Evolutionary conservation across 2,888 invertebrate genomes (phyloP).

Genomic region (Diarsia mendica): DNA sequence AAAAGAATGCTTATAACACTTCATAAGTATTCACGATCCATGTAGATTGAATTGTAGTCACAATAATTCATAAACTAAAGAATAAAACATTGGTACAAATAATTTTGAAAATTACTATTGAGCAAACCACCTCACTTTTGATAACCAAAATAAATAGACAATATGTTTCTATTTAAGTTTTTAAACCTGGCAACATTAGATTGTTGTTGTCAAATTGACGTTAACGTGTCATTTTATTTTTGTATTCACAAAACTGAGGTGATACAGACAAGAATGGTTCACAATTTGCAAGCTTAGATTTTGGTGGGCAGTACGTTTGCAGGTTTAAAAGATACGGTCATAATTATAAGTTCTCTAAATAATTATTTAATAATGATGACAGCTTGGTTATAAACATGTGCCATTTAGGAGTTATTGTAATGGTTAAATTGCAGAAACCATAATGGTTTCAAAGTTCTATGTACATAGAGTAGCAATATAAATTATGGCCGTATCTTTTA

Average conservation of each 20-base stretch:
- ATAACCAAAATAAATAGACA: constrained; percentile 27
- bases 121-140: constrained; percentile 65
- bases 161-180: constrained; percentile 4
- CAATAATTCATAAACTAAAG: constrained; percentile 26
- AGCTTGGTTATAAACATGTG: constrained; percentile 23
- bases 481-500: constrained; percentile 56
- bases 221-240: constrained; percentile 1
- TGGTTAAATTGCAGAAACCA: constrained; percentile 3
- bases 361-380: not conserved
- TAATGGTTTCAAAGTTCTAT: constrained; percentile 14
- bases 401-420: not conserved
- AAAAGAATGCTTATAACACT: constrained; percentile 33
- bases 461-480: constrained; percentile 15
- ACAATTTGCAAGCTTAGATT: constrained; percentile 62
- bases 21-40: constrained; percentile 21
- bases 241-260: constrained; percentile 59
- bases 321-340: constrained; percentile 51
- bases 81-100: constrained; percentile 65
- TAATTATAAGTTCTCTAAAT: constrained; percentile 10
- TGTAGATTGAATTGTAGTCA: constrained; percentile 17
- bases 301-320: constrained; percentile 69
- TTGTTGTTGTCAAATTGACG: constrained; percentile 17
- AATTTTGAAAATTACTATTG: constrained; percentile 58
- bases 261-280: constrained; percentile 41
- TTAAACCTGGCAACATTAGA: constrained; percentile 23